Base-by-base conservation (phyloP, 2,888 invertebrate genomes). In the Coleophora flavipennella region DNA sequence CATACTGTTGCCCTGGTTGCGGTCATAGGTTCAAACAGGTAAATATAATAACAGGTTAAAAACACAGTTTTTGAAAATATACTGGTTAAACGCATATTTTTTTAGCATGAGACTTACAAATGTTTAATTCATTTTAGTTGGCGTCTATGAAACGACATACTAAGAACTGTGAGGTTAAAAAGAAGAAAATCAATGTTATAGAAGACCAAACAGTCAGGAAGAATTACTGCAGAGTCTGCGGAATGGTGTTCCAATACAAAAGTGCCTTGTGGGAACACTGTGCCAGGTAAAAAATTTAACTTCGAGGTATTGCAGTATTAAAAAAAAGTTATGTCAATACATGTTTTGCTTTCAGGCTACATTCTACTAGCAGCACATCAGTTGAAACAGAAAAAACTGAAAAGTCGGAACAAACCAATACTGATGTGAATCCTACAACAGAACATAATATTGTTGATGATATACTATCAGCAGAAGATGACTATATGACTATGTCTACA, bases 371-470 rank as follows among this genome's bases (percentile, higher is more conserved):
- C 12, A 63, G 55, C 33, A 53, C 53, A 31, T 26, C 45, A 37
- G 42, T 33, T 31, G 61, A 67, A 40, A 41, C 46, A 1, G 53
- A 54, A 0, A 67, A 60, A 42, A 63, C 63, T 13, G 58, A 67
- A 9, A 62, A 53, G 44, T 8, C 42, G 8, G 50, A 41, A 25
- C 53, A 51, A 41, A 46, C 43, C 2, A 52, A 45, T 12, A 40
- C 45, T 31, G 66, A 71, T 32, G 49, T 56, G 26, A 59, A 54
- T 36, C 53, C 29, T 29, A 11, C 29, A n/a, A 75, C 79, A 0
- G 81, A 72, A 3, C 80, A 83, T 36, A 81, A 75, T 26, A 80
- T 84, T 14, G 81, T 83, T 1, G 80, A 84, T 42, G 81, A 81
- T 25, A 81, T 84, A 25, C 56, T 84, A 0, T 77, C 81, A 1